phyloP scores from a whole-genome alignment of 2,797 vertebrate species.

The Vespertilio murinus region DNA sequence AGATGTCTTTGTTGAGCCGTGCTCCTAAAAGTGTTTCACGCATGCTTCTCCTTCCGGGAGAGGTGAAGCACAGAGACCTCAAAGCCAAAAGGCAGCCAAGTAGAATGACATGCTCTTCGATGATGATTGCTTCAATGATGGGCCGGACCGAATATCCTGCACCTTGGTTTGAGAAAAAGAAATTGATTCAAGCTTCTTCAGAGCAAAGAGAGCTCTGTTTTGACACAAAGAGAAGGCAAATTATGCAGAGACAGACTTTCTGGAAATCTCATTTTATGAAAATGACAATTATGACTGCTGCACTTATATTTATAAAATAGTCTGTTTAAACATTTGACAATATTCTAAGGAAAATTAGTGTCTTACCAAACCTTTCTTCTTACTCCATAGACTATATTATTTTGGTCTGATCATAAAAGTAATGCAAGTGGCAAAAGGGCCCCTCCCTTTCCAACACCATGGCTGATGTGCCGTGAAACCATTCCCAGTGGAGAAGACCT shows the following conservation, averaged over 20 bases:
- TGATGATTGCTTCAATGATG: background rate
- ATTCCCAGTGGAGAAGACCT: background rate
- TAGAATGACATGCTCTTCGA: background rate
- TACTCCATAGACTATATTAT: constrained; percentile 17
- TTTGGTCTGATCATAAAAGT: constrained; percentile 43
- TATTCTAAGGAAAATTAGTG: constrained; percentile 27
- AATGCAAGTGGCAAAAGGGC: background rate
- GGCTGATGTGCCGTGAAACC: background rate
- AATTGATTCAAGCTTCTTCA: background rate
- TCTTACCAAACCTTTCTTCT: constrained; percentile 14
- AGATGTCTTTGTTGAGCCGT: background rate
- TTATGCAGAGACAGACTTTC: constrained; percentile 45
- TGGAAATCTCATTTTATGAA: constrained; percentile 63
- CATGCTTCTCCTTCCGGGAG: background rate
- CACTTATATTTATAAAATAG: constrained; percentile 59
- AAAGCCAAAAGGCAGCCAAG: background rate
- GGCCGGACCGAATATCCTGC: background rate
- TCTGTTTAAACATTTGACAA: constrained; percentile 62
- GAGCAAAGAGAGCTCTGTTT: constrained; percentile 54
- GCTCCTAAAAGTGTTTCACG: background rate
- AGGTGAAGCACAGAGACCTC: background rate
- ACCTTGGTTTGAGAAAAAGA: background rate
- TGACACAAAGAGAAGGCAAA: constrained; percentile 57
- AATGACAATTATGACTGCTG: constrained; percentile 44
- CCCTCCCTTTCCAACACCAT: background rate